Percentiles rank a stretch among this genome's conserved stretches.
Evolutionary conservation across 2,797 vertebrate species (phyloP).

Genomic region (Peromyscus eremicus): DNA sequence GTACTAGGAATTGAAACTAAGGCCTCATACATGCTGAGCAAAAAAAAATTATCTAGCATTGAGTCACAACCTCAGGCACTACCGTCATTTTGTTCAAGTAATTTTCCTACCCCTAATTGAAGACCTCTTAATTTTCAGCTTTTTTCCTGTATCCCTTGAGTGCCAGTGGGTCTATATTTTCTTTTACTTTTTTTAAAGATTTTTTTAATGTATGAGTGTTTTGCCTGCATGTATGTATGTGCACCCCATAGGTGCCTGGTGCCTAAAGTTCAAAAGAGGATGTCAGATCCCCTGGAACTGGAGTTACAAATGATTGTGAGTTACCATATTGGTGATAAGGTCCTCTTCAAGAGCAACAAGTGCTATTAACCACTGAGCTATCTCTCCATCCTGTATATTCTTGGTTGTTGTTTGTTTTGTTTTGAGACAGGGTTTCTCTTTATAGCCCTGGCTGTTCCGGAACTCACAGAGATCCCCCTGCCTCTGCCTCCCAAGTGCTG

Average conservation of each 20-base stretch:
- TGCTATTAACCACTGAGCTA: not conserved
- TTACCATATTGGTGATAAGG: no score
- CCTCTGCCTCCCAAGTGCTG: no score
- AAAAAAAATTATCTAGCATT: not conserved
- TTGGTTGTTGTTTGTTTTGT: not conserved
- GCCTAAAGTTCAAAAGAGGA: no score
- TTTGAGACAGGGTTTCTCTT: not conserved
- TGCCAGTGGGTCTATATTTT: not conserved
- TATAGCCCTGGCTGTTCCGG: not conserved
- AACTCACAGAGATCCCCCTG: no score
- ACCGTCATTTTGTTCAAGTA: slow-evolving; percentile 38
- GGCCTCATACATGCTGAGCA: not conserved
- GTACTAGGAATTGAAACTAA: not conserved
- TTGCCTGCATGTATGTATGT: not conserved
- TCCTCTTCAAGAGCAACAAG: not conserved
- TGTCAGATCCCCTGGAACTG: no score
- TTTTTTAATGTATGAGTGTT: not conserved
- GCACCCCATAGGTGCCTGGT: no score
- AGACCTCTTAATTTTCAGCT: slow-evolving; percentile 36
- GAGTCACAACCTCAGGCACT: not conserved
- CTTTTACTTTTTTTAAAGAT: not conserved
- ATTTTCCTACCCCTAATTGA: slow-evolving; percentile 23
- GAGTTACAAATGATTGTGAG: no score
- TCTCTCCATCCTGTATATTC: not conserved
- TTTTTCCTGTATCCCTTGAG: not conserved